Percentiles rank a stretch among this genome's conserved stretches.
phyloP scores from a whole-genome alignment of 2,888 invertebrate genomes.

The Diplolepis rosae region DNA sequence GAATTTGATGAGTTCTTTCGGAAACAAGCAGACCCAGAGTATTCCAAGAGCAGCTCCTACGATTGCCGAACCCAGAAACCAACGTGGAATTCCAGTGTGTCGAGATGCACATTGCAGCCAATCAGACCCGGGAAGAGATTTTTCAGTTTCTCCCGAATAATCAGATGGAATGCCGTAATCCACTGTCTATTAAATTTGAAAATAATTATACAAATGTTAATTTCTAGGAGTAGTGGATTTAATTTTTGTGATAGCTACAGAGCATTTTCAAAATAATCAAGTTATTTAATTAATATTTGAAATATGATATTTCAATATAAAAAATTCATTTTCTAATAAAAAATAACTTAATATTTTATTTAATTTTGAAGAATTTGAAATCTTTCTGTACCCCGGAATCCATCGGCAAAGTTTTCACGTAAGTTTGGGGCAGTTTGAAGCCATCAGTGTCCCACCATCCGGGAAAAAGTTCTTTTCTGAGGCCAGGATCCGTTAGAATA shows the following conservation, averaged over 20 bases:
- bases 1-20: conserved; percentile 49
- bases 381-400: conserved; percentile 60
- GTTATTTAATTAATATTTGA: too few species aligned
- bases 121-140: conserved; percentile 60
- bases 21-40: conserved; percentile 58
- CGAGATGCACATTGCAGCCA: conserved; percentile 61
- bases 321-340: too few species aligned
- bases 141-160: conserved; percentile 63
- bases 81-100: conserved; percentile 60
- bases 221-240: too few species aligned
- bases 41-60: conserved; percentile 53
- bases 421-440: conserved; percentile 69
- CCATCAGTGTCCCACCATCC: conserved; percentile 68
- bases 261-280: too few species aligned
- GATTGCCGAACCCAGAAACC: conserved; percentile 58
- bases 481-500: conserved; percentile 65
- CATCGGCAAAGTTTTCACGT: conserved; percentile 67
- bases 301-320: too few species aligned
- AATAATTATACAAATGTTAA: too few species aligned
- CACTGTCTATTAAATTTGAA: conserved; percentile 53
- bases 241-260: too few species aligned
- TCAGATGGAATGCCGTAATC: conserved; percentile 66
- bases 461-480: conserved; percentile 67
- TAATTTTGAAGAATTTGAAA: too few species aligned
- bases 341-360: too few species aligned